A percentile compares a stretch with the other conserved stretches of the same genome.
These are phyloP conservation scores for Siniperca scherzeri DNA, from an alignment of 2,797 vertebrate species.

Conservation along the genomic window DNA sequence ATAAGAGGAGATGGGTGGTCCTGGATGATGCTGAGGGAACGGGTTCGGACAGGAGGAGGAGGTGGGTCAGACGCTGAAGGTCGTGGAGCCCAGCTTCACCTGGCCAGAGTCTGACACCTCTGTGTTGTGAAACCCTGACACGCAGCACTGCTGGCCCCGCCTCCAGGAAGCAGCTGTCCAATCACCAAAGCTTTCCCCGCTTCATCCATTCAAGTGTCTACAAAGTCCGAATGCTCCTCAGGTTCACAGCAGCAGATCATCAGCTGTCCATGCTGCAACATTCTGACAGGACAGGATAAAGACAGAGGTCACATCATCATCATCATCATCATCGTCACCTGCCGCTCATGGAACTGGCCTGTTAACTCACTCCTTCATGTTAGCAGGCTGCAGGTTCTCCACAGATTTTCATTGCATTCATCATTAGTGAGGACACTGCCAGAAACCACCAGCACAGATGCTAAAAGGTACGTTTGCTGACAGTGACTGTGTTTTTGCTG, in stretches of 20 bases:
- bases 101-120: slow-evolving; percentile 46
- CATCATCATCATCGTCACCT: background rate
- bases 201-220: slow-evolving; percentile 77
- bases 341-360: background rate
- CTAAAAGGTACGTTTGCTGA: background rate
- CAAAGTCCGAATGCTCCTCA: slow-evolving; percentile 67
- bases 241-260: slow-evolving; percentile 85
- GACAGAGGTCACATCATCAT: slow-evolving; percentile 1
- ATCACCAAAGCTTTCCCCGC: slow-evolving; percentile 75
- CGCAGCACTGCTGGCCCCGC: slow-evolving; percentile 46
- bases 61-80: slow-evolving; percentile 34
- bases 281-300: slow-evolving; percentile 83
- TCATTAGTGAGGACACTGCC: too few relatives aligned
- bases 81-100: slow-evolving; percentile 31
- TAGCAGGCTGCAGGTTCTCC: too few relatives aligned
- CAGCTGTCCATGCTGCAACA: slow-evolving; percentile 99
- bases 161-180: slow-evolving; percentile 63
- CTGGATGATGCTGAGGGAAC: slow-evolving; percentile 42
- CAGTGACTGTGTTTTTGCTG: background rate
- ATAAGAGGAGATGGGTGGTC: slow-evolving; percentile 70
- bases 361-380: too few relatives aligned
- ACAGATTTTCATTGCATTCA: too few relatives aligned
- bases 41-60: slow-evolving; percentile 35
- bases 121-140: slow-evolving; percentile 44
- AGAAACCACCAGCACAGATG: background rate